Conservation (phyloP, 2,888 invertebrate species). For the Diabrotica balteata region DNA sequence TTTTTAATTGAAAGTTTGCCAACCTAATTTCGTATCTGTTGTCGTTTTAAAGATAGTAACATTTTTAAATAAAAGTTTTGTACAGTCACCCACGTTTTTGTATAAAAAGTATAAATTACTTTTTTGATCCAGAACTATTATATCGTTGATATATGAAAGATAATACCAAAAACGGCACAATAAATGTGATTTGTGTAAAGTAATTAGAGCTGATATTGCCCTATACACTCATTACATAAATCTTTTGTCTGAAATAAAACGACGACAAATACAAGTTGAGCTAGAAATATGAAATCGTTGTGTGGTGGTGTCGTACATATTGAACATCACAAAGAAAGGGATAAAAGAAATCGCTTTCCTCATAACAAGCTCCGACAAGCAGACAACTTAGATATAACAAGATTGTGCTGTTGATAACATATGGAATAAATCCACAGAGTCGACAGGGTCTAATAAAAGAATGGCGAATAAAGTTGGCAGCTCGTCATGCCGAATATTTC, state of each 20-base stretch:
- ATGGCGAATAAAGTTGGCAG: constrained; percentile 52
- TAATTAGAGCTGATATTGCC: no score
- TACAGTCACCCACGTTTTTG: no score
- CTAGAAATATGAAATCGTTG: constrained; percentile 11
- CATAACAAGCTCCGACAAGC: constrained; percentile 39
- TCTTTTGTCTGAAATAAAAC: background rate
- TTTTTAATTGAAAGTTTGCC: no score
- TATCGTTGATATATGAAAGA: no score
- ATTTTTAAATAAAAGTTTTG: no score
- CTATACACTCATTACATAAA: no score
- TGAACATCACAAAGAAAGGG: constrained; percentile 21
- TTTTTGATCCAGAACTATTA: no score
- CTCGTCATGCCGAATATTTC: constrained; percentile 53
- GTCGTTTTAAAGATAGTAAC: no score
- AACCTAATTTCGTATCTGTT: no score
- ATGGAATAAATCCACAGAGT: constrained; percentile 47
- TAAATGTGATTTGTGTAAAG: no score
- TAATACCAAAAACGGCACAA: no score
- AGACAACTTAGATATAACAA: constrained; percentile 43
- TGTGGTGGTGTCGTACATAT: constrained; percentile 20
- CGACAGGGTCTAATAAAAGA: constrained; percentile 48
- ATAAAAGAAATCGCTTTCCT: constrained; percentile 33
- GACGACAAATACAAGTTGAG: background rate
- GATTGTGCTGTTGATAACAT: constrained; percentile 45
- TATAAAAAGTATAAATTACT: no score